A percentile compares a stretch with the other conserved stretches of the same genome.
These are phyloP conservation scores for Agrochola circellaris DNA, from an alignment of 2,888 invertebrate genomes.

Conservation along the genomic window DNA sequence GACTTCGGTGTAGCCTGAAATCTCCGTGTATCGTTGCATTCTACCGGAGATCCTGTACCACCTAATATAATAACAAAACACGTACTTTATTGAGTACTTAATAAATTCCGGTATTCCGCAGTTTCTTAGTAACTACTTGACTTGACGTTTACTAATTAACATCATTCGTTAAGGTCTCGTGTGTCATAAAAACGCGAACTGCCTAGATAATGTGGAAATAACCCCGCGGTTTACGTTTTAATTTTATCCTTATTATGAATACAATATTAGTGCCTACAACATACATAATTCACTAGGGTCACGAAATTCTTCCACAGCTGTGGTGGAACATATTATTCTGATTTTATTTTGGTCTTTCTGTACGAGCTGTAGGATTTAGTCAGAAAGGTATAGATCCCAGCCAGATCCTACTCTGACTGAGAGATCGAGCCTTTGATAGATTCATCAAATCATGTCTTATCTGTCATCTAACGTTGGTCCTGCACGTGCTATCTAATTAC, in stretches of 20 bases:
- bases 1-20: background rate
- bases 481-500: no score
- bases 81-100: background rate
- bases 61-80: slow-evolving; percentile 14
- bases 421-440: background rate
- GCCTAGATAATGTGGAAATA: slow-evolving; percentile 39
- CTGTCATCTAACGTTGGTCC: background rate
- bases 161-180: slow-evolving; percentile 38
- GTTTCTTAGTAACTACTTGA: slow-evolving; percentile 19
- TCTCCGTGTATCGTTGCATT: background rate
- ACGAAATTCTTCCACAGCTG: background rate
- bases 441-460: background rate
- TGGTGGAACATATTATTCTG: background rate
- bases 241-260: slow-evolving; percentile 34
- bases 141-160: slow-evolving; percentile 26
- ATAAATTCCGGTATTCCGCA: slow-evolving; percentile 11
- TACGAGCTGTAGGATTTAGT: background rate
- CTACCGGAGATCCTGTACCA: background rate
- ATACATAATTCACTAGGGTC: slow-evolving; percentile 13
- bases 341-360: background rate
- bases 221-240: slow-evolving; percentile 23
- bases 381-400: background rate
- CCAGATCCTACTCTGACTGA: background rate
- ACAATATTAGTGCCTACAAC: slow-evolving; percentile 30
- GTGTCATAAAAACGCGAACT: slow-evolving; percentile 33